A percentile compares a stretch with the other conserved stretches of the same genome.
Conservation (phyloP, 2,113 vertebrate genomes). For the Gobiocypris rarus region DNA sequence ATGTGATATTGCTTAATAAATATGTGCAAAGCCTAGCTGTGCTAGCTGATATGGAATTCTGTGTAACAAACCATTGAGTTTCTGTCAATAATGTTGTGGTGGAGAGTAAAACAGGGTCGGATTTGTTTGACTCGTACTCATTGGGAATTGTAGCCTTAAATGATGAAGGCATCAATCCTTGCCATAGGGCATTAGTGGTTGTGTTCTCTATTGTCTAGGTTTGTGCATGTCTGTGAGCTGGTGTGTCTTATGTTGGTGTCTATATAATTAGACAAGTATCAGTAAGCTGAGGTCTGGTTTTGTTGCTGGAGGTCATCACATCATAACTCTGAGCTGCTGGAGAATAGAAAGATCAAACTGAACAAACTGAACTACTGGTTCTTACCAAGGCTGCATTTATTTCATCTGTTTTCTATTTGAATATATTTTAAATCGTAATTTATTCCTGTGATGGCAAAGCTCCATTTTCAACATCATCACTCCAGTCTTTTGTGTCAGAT, state of each 20-base stretch:
- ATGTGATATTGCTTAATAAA: constrained; percentile 25
- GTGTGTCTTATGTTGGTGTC: background rate
- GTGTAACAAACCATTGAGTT: constrained; percentile 60
- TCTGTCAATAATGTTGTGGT: constrained; percentile 5
- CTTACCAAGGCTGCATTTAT: too few relatives aligned
- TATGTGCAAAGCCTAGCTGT: background rate
- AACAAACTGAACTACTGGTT: too few relatives aligned
- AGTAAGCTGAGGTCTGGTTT: constrained; percentile 6
- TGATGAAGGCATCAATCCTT: background rate
- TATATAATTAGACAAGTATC: background rate
- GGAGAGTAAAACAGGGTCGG: background rate
- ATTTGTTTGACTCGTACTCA: background rate
- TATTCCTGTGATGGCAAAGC: too few relatives aligned
- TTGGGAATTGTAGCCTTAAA: background rate
- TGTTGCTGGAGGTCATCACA: background rate
- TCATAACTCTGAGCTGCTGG: background rate
- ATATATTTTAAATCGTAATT: too few relatives aligned
- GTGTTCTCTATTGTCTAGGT: constrained; percentile 61
- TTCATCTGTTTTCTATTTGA: too few relatives aligned
- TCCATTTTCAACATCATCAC: too few relatives aligned
- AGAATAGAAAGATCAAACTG: background rate
- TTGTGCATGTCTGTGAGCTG: constrained; percentile 13
- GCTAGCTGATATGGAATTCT: constrained; percentile 48
- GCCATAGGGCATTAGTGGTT: constrained; percentile 36
- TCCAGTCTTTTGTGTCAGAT: too few relatives aligned